Conservation (phyloP, 2,888 invertebrate species). For the Acleris emargana region DNA sequence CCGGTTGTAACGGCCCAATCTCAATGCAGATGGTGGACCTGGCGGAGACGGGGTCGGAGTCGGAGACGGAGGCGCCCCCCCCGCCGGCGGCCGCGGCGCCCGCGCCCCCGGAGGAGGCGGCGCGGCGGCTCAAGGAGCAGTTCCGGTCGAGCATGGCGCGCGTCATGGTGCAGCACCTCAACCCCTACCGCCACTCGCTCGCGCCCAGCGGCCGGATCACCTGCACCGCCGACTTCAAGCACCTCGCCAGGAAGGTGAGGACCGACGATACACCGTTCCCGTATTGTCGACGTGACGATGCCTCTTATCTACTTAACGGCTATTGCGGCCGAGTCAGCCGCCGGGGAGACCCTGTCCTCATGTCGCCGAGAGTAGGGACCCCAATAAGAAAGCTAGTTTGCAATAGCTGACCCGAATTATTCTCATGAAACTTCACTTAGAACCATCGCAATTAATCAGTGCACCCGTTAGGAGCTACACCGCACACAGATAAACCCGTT, state of each 20-base stretch:
- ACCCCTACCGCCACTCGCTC: slow-evolving; percentile 93
- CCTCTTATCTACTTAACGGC: too few relatives aligned
- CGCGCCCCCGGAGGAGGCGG: slow-evolving; percentile 64
- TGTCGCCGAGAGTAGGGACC: too few relatives aligned
- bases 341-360: too few relatives aligned
- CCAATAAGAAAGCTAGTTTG: too few relatives aligned
- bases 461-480: too few relatives aligned
- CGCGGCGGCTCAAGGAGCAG: slow-evolving; percentile 91
- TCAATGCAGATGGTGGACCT: slow-evolving; percentile 66
- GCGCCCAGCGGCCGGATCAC: slow-evolving; percentile 94
- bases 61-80: slow-evolving; percentile 37
- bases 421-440: too few relatives aligned
- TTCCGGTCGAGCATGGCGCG: slow-evolving; percentile 92
- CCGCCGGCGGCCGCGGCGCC: slow-evolving; percentile 20
- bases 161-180: slow-evolving; percentile 93
- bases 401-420: too few relatives aligned
- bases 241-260: slow-evolving; percentile 94
- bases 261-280: neutral
- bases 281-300: too few relatives aligned
- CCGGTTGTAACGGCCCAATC: neutral
- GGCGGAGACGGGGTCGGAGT: slow-evolving; percentile 68
- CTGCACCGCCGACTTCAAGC: slow-evolving; percentile 96
- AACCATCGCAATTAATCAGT: too few relatives aligned
- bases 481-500: too few relatives aligned
- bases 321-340: too few relatives aligned